phyloP scores from a whole-genome alignment of 1,140 invertebrate species.

The Cyclina sinensis region DNA sequence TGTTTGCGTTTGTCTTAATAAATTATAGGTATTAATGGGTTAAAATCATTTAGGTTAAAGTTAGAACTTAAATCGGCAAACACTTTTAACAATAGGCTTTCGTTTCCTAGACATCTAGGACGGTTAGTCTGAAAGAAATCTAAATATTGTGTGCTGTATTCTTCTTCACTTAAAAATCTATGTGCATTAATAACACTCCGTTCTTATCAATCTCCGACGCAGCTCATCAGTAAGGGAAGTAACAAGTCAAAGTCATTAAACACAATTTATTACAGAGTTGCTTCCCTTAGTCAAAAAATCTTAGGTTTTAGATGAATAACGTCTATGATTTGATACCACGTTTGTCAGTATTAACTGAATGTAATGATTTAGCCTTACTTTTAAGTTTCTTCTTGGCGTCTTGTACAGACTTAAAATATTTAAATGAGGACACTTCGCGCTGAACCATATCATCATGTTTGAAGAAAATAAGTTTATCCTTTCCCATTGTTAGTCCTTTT shows the following conservation, averaged over 20 bases:
- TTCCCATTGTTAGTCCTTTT: slow-evolving; percentile 34
- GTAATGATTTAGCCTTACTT: background rate
- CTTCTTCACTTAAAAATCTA: too few relatives aligned
- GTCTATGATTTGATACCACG: background rate
- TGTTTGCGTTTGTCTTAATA: too few relatives aligned
- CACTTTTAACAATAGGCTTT: too few relatives aligned
- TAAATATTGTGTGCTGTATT: too few relatives aligned
- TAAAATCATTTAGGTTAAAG: too few relatives aligned
- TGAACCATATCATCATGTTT: slow-evolving; percentile 53
- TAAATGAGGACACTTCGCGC: slow-evolving; percentile 38
- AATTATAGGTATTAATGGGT: too few relatives aligned
- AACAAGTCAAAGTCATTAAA: background rate
- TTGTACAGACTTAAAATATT: slow-evolving; percentile 39
- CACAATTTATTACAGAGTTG: background rate
- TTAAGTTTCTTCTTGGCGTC: slow-evolving; percentile 50
- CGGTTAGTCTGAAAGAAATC: too few relatives aligned
- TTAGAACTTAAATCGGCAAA: too few relatives aligned
- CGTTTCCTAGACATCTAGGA: too few relatives aligned
- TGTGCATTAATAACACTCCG: too few relatives aligned
- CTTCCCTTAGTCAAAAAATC: background rate
- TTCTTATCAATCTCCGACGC: too few relatives aligned
- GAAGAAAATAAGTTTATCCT: slow-evolving; percentile 56
- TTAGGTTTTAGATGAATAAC: background rate
- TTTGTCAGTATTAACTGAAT: background rate
- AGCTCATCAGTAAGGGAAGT: too few relatives aligned